Evolutionary conservation across 2,797 vertebrate genomes (phyloP).

Genomic region (Neoniphon sammara): DNA sequence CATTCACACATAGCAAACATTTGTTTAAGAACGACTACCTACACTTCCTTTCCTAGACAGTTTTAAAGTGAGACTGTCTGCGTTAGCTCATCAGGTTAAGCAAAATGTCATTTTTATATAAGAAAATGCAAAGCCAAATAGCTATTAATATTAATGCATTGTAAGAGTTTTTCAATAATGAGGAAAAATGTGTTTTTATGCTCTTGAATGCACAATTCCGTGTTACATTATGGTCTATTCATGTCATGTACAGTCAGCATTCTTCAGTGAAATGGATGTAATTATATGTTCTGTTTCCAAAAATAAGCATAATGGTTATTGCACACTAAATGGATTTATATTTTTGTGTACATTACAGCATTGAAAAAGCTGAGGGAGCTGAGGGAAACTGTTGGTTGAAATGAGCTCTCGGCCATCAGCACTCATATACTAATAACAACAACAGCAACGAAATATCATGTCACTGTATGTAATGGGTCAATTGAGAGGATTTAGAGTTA

Average conservation of each 20-base stretch:
- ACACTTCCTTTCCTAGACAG: slow-evolving; percentile 33
- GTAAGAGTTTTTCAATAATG: slow-evolving; percentile 18
- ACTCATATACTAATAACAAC: too few species aligned
- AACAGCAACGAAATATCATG: too few species aligned
- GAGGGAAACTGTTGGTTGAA: too few species aligned
- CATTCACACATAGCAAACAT: slow-evolving; percentile 46
- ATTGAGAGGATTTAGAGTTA: too few species aligned
- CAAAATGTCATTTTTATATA: slow-evolving; percentile 55
- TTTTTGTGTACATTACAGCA: too few species aligned
- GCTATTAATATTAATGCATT: slow-evolving; percentile 42
- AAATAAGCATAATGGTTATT: too few species aligned
- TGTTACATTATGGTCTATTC: slow-evolving; percentile 2
- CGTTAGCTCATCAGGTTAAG: slow-evolving; percentile 57
- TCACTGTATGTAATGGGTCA: too few species aligned
- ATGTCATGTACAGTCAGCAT: neutral
- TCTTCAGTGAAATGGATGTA: too few species aligned
- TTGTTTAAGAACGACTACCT: slow-evolving; percentile 6
- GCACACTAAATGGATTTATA: too few species aligned
- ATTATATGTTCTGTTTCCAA: too few species aligned
- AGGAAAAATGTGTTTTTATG: slow-evolving; percentile 32
- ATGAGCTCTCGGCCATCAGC: too few species aligned
- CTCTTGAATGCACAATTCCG: slow-evolving; percentile 32
- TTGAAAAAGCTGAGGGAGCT: too few species aligned
- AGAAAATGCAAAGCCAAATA: slow-evolving; percentile 35
- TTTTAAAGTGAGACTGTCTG: slow-evolving; percentile 5